Conservation (phyloP, 2,113 vertebrate genomes). For the Xenopus borealis region DNA sequence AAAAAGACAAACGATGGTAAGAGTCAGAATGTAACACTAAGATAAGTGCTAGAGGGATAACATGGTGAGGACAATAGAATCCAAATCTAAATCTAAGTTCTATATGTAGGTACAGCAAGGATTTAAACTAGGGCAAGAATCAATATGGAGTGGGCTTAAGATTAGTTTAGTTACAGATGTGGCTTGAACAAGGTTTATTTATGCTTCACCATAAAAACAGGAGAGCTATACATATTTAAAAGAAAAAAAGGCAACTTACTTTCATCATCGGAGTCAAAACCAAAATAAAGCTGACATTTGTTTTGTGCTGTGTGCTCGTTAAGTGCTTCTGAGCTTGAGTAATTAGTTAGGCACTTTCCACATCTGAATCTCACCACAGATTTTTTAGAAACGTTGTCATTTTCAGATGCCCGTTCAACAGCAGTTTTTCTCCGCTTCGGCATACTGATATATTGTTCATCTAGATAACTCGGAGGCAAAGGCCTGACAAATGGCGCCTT, state of each 20-base stretch:
- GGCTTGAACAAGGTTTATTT: too few species aligned
- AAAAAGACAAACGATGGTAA: too few species aligned
- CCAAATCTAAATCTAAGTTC: too few species aligned
- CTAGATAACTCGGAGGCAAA: conserved; percentile 87
- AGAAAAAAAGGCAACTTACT: conserved; percentile 71
- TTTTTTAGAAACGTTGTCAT: conserved; percentile 54
- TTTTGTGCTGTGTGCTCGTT: conserved; percentile 81
- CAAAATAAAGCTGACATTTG: conserved; percentile 90
- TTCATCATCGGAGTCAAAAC: conserved; percentile 96
- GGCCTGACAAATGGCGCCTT: conserved; percentile 78
- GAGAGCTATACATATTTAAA: too few species aligned
- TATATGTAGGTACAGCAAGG: too few species aligned
- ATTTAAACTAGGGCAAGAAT: too few species aligned
- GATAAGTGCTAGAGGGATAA: too few species aligned
- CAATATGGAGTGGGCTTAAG: too few species aligned
- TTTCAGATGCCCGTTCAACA: conserved; percentile 56
- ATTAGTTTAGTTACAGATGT: too few species aligned
- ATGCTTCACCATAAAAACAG: too few species aligned
- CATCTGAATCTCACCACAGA: conserved; percentile 77
- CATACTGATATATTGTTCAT: conserved; percentile 93
- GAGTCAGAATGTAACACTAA: too few species aligned
- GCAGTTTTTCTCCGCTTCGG: conserved; percentile 87
- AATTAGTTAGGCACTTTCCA: conserved; percentile 85
- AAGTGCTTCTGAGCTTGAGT: conserved; percentile 82
- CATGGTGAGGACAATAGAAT: too few species aligned